phyloP scores from a whole-genome alignment of 2,797 vertebrate species.

The Dermochelys coriacea region DNA sequence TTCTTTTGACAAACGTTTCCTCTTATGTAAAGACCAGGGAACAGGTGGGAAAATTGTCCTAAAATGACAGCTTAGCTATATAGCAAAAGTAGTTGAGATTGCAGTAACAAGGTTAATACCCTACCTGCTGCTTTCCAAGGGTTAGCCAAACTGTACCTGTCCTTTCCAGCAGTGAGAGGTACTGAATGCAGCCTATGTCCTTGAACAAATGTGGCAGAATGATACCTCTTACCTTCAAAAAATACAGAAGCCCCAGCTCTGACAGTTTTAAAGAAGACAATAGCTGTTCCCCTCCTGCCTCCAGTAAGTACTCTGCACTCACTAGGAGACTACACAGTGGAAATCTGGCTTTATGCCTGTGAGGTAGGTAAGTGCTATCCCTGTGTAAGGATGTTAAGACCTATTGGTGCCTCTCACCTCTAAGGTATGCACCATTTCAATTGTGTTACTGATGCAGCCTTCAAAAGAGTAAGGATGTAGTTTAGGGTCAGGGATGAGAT shows the following conservation, averaged over 20 bases:
- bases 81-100: fast-evolving
- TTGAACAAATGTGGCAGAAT: neutral
- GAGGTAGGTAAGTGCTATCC: too few relatives aligned
- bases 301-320: neutral
- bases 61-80: fast-evolving
- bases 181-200: neutral
- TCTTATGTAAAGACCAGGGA: neutral
- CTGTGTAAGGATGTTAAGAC: too few relatives aligned
- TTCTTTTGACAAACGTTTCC: neutral
- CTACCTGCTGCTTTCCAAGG: too few relatives aligned
- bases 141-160: too few relatives aligned
- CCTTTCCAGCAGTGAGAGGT: neutral
- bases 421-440: too few relatives aligned
- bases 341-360: too few relatives aligned
- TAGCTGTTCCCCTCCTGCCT: neutral
- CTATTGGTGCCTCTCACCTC: too few relatives aligned
- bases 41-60: fast-evolving
- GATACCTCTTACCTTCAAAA: neutral
- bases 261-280: neutral
- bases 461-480: too few relatives aligned
- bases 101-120: neutral
- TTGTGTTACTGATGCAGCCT: too few relatives aligned
- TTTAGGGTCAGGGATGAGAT: too few relatives aligned
- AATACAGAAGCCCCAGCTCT: neutral
- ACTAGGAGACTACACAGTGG: neutral